phyloP scores from a whole-genome alignment of 2,113 vertebrate species.

The Trogon melanurus region DNA sequence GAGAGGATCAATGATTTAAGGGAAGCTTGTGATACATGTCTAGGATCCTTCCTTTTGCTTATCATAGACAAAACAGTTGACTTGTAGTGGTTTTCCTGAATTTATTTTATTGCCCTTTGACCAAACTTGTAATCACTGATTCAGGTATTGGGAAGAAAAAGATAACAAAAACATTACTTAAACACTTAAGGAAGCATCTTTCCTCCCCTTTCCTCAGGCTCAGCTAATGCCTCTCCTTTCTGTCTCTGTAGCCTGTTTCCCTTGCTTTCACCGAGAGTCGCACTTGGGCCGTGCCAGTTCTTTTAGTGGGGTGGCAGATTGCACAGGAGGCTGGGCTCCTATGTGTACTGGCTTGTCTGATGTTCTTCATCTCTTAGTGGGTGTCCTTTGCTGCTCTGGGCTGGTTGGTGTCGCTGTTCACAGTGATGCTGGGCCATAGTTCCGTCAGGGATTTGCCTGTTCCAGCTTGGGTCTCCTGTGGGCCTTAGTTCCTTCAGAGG shows the following conservation, averaged over 20 bases:
- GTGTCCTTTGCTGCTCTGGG: neutral
- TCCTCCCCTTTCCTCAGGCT: neutral
- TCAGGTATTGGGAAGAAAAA: neutral
- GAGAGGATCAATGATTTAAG: neutral
- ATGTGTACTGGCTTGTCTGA: neutral
- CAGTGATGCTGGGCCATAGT: neutral
- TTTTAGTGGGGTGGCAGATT: neutral
- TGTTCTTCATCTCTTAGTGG: neutral
- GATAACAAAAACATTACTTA: neutral
- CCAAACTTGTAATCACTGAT: neutral
- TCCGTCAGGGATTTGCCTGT: neutral
- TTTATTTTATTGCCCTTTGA: conserved; percentile 2
- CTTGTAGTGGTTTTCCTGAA: neutral
- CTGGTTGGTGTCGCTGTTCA: neutral
- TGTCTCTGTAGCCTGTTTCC: neutral
- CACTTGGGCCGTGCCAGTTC: neutral
- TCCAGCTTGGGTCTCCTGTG: neutral
- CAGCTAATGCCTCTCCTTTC: neutral
- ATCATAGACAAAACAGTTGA: neutral
- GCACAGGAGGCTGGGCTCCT: neutral
- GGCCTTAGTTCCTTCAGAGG: neutral
- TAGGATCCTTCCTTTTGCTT: neutral
- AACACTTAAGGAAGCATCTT: neutral
- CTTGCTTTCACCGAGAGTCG: neutral
- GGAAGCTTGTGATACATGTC: neutral